These are phyloP conservation scores for Dendrolimus kikuchii DNA, from an alignment of 1,140 invertebrate species.

Conservation along the genomic window DNA sequence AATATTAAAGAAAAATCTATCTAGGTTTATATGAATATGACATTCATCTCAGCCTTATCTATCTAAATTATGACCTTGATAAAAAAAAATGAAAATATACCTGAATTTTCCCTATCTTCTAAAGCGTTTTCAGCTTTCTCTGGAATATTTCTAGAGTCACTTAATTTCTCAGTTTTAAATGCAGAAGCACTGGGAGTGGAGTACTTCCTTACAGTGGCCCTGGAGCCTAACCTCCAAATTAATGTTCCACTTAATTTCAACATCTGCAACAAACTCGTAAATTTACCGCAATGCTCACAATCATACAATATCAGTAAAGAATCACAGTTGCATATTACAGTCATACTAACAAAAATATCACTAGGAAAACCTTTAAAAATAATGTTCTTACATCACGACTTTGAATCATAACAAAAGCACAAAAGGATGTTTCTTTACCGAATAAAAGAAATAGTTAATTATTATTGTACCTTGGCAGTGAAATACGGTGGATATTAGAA, in stretches of 20 bases:
- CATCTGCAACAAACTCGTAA: conserved; percentile 45
- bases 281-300: no score
- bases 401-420: conserved; percentile 5
- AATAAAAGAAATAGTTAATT: no score
- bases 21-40: conserved; percentile 1
- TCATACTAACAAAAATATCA: conserved; percentile 1
- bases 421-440: no score
- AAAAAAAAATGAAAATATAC: conserved; percentile 17
- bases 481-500: no score
- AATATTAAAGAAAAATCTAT: conserved; percentile 4
- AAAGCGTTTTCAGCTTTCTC: conserved; percentile 20
- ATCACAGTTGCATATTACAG: not conserved
- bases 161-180: conserved; percentile 44
- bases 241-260: conserved; percentile 59
- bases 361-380: conserved; percentile 12
- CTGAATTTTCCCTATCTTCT: conserved; percentile 30
- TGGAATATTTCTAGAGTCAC: conserved; percentile 25
- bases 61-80: not conserved
- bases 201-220: conserved; percentile 46
- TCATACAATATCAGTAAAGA: no score
- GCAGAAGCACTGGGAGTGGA: conserved; percentile 43
- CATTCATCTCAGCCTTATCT: not conserved
- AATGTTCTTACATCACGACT: conserved; percentile 58
- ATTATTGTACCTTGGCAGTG: no score
- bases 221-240: conserved; percentile 66